Evolutionary conservation across 53 echinoderm and acorn worm genomes (phyloP).

Genomic region (Crossaster papposus): DNA sequence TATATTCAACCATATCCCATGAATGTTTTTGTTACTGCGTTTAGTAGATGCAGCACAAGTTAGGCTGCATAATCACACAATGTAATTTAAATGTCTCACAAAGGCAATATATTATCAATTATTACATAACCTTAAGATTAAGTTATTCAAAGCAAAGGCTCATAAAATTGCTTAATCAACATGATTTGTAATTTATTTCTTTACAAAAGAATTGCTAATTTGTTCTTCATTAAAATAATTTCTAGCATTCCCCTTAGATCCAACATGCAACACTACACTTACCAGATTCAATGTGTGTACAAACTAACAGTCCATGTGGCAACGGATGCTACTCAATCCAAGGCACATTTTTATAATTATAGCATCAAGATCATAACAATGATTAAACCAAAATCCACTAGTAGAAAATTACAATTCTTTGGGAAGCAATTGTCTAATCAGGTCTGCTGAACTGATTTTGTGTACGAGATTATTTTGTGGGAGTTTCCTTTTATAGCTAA

Average conservation of each 20-base stretch:
- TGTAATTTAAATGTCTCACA: not conserved
- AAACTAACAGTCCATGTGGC: not conserved
- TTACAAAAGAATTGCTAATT: too few relatives aligned
- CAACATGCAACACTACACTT: not conserved
- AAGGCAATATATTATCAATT: not conserved
- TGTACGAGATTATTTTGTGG: not conserved
- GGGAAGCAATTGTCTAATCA: not conserved
- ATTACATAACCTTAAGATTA: not conserved
- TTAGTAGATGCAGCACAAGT: not conserved
- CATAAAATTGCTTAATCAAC: not conserved
- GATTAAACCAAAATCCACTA: not conserved
- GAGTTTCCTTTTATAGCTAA: slow-evolving; percentile 31
- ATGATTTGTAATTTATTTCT: not conserved
- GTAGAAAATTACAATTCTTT: not conserved
- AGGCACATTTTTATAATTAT: not conserved
- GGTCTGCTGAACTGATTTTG: not conserved
- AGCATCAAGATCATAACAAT: not conserved
- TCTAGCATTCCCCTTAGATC: not conserved
- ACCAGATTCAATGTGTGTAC: not conserved
- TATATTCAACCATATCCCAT: not conserved
- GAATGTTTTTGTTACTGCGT: not conserved
- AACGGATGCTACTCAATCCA: not conserved
- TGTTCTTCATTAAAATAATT: not conserved
- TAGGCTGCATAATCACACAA: not conserved
- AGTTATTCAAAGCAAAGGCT: not conserved